A percentile compares a stretch with the other conserved stretches of the same genome.
phyloP scores from a whole-genome alignment of 2,113 vertebrate species.

The Chloroceryle aenea region DNA sequence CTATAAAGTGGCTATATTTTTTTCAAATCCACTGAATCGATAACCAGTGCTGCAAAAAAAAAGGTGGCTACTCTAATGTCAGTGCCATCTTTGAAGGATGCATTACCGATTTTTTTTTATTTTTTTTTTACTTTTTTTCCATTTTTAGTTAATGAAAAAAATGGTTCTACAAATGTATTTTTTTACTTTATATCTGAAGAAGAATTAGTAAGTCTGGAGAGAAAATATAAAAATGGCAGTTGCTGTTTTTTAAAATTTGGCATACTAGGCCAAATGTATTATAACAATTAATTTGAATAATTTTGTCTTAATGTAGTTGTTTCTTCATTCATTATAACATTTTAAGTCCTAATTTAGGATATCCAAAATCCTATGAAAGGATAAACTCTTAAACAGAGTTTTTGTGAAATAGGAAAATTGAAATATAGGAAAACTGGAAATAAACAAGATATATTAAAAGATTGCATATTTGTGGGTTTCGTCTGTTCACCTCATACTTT shows the following conservation, averaged over 20 bases:
- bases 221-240: neutral
- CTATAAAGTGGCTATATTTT: neutral
- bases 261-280: neutral
- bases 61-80: neutral
- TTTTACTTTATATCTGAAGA: neutral
- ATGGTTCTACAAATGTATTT: neutral
- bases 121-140: too few relatives aligned
- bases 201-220: neutral
- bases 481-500: neutral
- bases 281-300: neutral
- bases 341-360: neutral
- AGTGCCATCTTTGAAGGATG: neutral
- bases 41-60: neutral
- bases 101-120: neutral
- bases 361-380: neutral
- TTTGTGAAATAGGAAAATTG: neutral
- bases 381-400: neutral
- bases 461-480: accelerated
- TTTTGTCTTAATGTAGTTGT: neutral
- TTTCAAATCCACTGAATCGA: neutral
- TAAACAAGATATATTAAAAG: neutral
- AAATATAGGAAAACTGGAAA: neutral
- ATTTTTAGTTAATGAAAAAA: neutral
- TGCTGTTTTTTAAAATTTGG: neutral
- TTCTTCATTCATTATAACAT: neutral